phyloP scores from a whole-genome alignment of 2,888 invertebrate species.

The Resseliella maxima region DNA sequence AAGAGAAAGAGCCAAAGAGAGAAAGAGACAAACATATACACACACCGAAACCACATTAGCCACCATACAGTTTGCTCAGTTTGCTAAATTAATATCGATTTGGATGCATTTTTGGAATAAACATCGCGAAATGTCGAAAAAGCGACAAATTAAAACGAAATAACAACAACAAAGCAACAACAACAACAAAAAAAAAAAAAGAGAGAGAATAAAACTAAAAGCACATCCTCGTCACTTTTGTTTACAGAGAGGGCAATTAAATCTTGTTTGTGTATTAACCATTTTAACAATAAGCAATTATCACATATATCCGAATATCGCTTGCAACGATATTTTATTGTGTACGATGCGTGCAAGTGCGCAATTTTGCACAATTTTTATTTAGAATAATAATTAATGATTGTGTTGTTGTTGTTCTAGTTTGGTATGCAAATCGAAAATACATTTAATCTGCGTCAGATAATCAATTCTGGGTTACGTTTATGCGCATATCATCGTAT shows the following conservation, averaged over 20 bases:
- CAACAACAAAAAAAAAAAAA: too few species aligned
- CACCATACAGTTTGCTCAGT: not conserved
- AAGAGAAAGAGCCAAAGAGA: too few species aligned
- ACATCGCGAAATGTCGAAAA: not conserved
- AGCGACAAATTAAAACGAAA: too few species aligned
- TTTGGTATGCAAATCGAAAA: constrained; percentile 14
- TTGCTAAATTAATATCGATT: constrained; percentile 51
- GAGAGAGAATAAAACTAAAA: too few species aligned
- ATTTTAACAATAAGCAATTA: constrained; percentile 20
- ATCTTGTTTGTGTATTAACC: constrained; percentile 39
- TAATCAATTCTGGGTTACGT: not conserved
- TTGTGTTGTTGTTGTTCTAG: not conserved
- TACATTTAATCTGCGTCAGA: constrained; percentile 14
- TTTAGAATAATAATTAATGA: not conserved
- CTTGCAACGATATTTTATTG: not conserved
- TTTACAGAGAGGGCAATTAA: constrained; percentile 5
- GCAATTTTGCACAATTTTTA: not conserved
- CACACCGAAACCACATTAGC: not conserved
- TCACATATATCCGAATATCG: not conserved
- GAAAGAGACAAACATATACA: not conserved
- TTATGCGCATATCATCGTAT: not conserved
- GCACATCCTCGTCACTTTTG: not conserved
- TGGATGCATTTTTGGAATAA: not conserved
- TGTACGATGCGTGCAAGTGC: not conserved
- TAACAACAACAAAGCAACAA: too few species aligned